These are phyloP conservation scores for Ailuropoda melanoleuca DNA, from an alignment of 2,113 vertebrate species.

Conservation along the genomic window DNA sequence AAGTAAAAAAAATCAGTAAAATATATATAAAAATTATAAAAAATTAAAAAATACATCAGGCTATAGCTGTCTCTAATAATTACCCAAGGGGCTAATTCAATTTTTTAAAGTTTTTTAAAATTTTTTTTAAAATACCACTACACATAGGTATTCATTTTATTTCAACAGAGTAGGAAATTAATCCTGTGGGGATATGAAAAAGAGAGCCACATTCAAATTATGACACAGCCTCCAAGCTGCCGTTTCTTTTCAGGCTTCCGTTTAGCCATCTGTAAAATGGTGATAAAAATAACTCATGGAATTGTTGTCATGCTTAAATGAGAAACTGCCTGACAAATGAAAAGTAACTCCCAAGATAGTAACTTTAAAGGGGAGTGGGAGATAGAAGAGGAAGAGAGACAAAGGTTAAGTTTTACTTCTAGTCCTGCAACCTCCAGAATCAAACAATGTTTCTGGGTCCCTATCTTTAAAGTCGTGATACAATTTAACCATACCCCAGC, in stretches of 20 bases:
- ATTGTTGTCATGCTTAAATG: not conserved
- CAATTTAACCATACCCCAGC: not conserved
- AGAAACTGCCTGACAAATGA: conserved; percentile 4
- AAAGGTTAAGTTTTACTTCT: conserved; percentile 8
- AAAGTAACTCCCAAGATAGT: not conserved
- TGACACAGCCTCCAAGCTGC: not conserved
- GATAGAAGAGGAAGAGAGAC: not conserved
- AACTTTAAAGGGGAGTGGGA: not conserved
- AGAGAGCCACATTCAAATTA: not conserved
- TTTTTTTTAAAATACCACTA: too few relatives aligned
- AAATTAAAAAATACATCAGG: not conserved
- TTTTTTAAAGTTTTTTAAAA: conserved; percentile 54
- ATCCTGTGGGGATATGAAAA: not conserved
- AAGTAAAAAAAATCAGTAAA: not conserved
- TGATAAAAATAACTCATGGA: not conserved
- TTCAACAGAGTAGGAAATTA: conserved; percentile 17
- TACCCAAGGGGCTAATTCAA: not conserved
- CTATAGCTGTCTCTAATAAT: not conserved
- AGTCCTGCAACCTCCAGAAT: conserved; percentile 5
- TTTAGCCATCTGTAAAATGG: conserved; percentile 20
- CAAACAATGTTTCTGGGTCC: not conserved
- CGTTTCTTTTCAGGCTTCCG: conserved; percentile 4
- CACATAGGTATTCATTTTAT: conserved; percentile 23
- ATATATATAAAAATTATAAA: too few relatives aligned
- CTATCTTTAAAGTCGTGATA: not conserved